Conservation (phyloP, 2,113 vertebrate genomes). For the Centropus bengalensis region DNA sequence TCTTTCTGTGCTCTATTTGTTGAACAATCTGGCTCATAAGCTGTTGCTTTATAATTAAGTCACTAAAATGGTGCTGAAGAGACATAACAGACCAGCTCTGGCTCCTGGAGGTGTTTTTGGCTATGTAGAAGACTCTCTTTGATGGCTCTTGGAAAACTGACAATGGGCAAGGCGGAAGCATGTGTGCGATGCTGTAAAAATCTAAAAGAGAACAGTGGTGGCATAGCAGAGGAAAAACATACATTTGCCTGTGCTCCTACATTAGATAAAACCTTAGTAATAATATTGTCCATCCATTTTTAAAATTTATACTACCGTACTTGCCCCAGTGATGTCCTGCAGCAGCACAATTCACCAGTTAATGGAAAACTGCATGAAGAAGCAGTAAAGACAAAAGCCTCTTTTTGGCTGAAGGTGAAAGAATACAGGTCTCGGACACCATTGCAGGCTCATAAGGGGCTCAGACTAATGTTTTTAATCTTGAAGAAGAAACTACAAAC, state of each 20-base stretch:
- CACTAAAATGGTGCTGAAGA: background rate
- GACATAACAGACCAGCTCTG: background rate
- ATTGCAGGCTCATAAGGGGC: background rate
- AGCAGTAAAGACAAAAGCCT: background rate
- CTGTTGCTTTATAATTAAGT: background rate
- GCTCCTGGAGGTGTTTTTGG: background rate
- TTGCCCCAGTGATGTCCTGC: background rate
- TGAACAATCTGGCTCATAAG: background rate
- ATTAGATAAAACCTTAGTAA: background rate
- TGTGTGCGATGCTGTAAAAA: background rate
- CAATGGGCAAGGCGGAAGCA: background rate
- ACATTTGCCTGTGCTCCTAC: background rate
- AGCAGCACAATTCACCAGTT: background rate
- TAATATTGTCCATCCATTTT: background rate
- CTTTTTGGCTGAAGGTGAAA: background rate
- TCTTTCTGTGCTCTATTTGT: background rate
- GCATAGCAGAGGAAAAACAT: background rate
- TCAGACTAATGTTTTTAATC: background rate
- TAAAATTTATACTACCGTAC: background rate
- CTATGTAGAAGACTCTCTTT: background rate
- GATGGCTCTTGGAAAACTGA: background rate
- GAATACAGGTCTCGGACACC: background rate
- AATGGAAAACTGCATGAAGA: background rate
- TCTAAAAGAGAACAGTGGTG: background rate
- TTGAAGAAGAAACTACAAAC: background rate